Base-by-base conservation (phyloP, 2,797 vertebrate genomes). In the Leuciscus waleckii region DNA sequence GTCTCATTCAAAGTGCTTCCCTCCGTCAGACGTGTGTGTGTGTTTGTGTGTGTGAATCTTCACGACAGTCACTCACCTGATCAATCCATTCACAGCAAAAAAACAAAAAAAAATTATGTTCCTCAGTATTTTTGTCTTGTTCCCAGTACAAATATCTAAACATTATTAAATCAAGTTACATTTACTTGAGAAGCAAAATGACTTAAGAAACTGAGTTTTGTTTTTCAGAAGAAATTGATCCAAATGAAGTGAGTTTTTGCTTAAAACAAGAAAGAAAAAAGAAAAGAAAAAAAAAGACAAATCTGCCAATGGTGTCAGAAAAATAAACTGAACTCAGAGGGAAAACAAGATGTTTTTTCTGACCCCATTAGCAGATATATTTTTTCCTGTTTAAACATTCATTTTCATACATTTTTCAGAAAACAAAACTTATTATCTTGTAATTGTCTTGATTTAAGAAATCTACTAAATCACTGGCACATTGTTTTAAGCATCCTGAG, bases 1-100 rank as follows among this genome's bases (percentile, higher is more conserved):
- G 70, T 70, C 89, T 93, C 91, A 90, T 93, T 92, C 88, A 91
- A 92, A 93, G 94, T 94, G 94, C 94, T 95, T 95, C 94, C 94
- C 93, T 92, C 85, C 91, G 88, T 92, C 87, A 79, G 87, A 84
- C 70, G 7, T 37, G 85, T 86, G 87, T 85, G 87, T 85, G 90
- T 49, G 7, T 37, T 83, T 86, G 87, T 85, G 90, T 83, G 79
- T 26, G 81, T 10, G 41, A 11, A 84, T 88, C 75, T 51, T 71
- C 76, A 35, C 2, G 39, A 86, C 82, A 63, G 79, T 4, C 23
- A 58, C 16, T 39, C 43, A 23, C 37, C 46, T n/a, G 11, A 26
- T 1, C 46, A 90, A 86, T 63, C n/a, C 49, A 11, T 1, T 13
- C 49, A 5, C 51, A 37, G 74, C 13, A 29, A 29, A 29, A 29